Conservation (phyloP, 1,140 invertebrate genomes). For the Limonius californicus region DNA sequence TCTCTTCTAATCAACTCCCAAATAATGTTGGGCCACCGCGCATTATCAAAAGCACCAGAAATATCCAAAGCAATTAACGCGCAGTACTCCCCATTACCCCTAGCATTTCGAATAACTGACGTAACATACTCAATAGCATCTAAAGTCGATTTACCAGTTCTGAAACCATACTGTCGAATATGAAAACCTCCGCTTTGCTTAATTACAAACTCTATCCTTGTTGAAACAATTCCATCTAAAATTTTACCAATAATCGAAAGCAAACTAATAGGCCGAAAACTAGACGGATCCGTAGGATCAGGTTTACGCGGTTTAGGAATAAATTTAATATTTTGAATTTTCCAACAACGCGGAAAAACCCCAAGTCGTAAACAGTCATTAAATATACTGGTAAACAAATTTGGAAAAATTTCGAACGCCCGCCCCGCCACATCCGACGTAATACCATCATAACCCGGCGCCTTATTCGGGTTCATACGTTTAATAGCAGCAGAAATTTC, state of each 20-base stretch:
- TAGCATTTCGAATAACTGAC: neutral
- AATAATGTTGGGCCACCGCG: neutral
- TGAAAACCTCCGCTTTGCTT: neutral
- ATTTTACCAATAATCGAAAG: neutral
- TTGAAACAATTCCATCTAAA: neutral
- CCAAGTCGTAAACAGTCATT: neutral
- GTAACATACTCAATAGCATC: neutral
- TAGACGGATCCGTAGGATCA: neutral
- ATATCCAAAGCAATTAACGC: too few relatives aligned
- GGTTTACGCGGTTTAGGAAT: neutral
- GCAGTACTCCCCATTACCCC: neutral
- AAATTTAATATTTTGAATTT: neutral
- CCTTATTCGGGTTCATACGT: neutral
- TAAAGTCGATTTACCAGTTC: neutral
- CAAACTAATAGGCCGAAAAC: neutral
- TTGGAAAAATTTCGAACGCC: neutral
- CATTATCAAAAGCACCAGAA: slow-evolving; percentile 2
- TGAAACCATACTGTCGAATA: neutral
- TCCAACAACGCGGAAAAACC: neutral
- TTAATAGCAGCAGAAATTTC: neutral
- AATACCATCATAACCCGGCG: neutral
- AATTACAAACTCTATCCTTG: neutral
- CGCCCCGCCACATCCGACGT: neutral
- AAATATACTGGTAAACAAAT: neutral
- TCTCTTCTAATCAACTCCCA: neutral